A percentile compares a stretch with the other conserved stretches of the same genome.
Evolutionary conservation across 2,113 vertebrate genomes (phyloP).

Genomic region (Muntiacus reevesi): DNA sequence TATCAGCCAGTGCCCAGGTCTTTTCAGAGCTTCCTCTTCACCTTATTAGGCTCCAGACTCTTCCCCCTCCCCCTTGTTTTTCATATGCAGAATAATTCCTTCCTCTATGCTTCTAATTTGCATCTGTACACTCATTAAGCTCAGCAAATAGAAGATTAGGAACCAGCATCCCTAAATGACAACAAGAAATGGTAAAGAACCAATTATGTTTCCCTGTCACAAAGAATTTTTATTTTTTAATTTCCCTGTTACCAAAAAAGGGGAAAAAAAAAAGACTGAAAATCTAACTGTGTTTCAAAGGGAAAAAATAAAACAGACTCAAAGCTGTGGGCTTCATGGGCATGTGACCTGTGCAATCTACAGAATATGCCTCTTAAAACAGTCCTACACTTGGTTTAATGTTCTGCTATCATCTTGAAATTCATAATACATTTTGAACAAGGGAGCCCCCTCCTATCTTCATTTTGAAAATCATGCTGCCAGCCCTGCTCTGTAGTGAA

Average conservation of each 20-base stretch:
- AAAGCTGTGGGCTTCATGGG: not conserved
- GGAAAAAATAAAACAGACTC: not conserved
- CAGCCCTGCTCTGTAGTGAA: not conserved
- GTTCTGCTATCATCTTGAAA: not conserved
- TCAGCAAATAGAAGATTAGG: conserved; percentile 46
- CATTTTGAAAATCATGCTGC: not conserved
- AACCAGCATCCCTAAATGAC: conserved; percentile 4
- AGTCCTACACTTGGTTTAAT: not conserved
- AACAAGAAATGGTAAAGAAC: conserved; percentile 40
- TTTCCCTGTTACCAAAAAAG: not conserved
- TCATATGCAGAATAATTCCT: conserved; percentile 34
- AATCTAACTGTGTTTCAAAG: not conserved
- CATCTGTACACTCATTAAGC: conserved; percentile 4
- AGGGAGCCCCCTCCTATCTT: not conserved
- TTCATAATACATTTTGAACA: not conserved
- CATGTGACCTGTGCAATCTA: not conserved
- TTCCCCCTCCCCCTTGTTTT: not conserved
- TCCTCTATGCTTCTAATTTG: conserved; percentile 27
- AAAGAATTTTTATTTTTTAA: conserved; percentile 15
- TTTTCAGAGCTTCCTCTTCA: not conserved
- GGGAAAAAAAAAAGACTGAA: not conserved
- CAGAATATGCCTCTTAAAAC: not conserved
- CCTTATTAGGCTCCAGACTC: not conserved
- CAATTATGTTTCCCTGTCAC: not conserved
- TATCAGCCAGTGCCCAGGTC: not conserved